Base-by-base conservation (phyloP, 2,113 vertebrate species). In the Rallus limicola region DNA sequence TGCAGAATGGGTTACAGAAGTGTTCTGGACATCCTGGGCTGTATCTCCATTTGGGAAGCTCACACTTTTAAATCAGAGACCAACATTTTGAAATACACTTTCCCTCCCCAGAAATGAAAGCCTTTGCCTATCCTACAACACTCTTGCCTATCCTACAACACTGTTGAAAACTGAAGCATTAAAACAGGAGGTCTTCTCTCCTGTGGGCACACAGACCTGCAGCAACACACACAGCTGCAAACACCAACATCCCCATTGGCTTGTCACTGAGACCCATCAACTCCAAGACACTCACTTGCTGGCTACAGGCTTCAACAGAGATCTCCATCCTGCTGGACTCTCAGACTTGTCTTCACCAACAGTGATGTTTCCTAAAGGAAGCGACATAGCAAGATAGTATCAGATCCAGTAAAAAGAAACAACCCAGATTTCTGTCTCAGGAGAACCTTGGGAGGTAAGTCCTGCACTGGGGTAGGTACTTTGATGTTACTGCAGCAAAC, bases 281-380 rank as follows among this genome's bases (percentile, higher is more conserved):
- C 17, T 59, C 19, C 14, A 74, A 17, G 9, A 50, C n/a, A 92
- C 97, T 96, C 97, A 99, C 99, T 98, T 99, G 97, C 44, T 97
- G 10, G 82, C n/a, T 89, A 98, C 95, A 2, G 98, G 98, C 88
- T 98, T 98, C 89, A 98, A 50, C 26, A 58, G 97, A 28, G 98
- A 92, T 84, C 98, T 98, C 98, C 98, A 98, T 6, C 97, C 97
- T 28, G 95, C 97, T 2, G 99, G 99, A 34, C 96, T 93, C 8
- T 98, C 98, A 38, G 82, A 85, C 7, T 92, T 95, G 53, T 92
- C 82, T 58, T 92, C 96, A 69, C 58, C 62, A 53, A 36, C 21
- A 11, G 68, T 80, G 16, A 26, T 3, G 5, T n/a, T 86, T 90
- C 21, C 77, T 78, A 28, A 94, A 97, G 52, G 16, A 70, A 77